These are phyloP conservation scores for Nasonia vitripennis DNA, from an alignment of 1,140 invertebrate genomes.

Conservation along the genomic window DNA sequence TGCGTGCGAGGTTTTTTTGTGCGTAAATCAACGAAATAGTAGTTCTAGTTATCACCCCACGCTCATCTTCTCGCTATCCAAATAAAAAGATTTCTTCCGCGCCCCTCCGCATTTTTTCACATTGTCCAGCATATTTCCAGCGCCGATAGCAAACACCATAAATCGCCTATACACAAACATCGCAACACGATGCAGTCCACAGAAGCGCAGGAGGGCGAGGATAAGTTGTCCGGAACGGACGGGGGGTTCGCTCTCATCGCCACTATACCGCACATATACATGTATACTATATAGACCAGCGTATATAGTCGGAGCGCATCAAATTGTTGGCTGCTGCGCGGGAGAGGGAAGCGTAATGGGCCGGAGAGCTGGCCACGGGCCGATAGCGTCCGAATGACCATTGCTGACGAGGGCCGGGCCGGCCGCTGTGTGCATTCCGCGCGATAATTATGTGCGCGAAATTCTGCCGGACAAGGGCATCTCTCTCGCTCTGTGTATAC, in stretches of 20 bases:
- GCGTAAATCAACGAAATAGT: too few relatives aligned
- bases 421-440: constrained; percentile 42
- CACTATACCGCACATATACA: too few relatives aligned
- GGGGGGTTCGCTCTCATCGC: not conserved
- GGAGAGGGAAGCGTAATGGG: constrained; percentile 30
- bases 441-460: constrained; percentile 51
- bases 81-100: too few relatives aligned
- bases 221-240: not conserved
- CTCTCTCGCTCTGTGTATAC: not conserved
- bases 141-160: not conserved
- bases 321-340: constrained; percentile 32
- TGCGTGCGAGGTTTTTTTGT: too few relatives aligned
- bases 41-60: too few relatives aligned
- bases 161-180: not conserved
- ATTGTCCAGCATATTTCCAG: not conserved
- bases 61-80: too few relatives aligned
- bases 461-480: constrained; percentile 12
- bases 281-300: too few relatives aligned
- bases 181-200: not conserved
- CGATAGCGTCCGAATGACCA: constrained; percentile 51
- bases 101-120: not conserved
- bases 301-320: constrained; percentile 1
- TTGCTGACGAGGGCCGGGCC: constrained; percentile 47
- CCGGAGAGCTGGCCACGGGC: constrained; percentile 36
- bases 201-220: not conserved